Base-by-base conservation (phyloP, 1,140 invertebrate species). In the Akabosia matsudoensis region DNA sequence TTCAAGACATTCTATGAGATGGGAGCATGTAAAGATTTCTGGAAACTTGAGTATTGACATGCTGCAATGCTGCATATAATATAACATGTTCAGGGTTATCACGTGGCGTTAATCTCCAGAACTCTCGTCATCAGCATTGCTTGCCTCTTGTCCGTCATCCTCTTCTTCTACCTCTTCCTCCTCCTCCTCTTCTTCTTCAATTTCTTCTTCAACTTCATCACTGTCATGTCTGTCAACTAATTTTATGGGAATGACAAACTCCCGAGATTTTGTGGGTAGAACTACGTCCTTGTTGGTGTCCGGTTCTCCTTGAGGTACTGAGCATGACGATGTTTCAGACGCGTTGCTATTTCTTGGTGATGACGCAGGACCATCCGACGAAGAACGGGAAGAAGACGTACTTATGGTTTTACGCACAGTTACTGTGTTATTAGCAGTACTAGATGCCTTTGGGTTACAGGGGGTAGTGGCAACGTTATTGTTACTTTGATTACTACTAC, bases 111-210 rank as follows among this genome's bases (percentile, higher is more conserved):
- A 61, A n/a, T 61, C 54, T 24, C 54, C 54, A 24, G 54, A 61
- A 22, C 24, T 61, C 24, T 61, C 54, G 24, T 61, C 54, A 22
- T 61, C 54, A 7, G 54, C 54, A 24, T 61, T 61, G 37, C 37
- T 45, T 7, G 37, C 37, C 7, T 45, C 37, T 18, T 45, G 37
- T 45, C 18, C 31, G 14, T 45, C 54, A 26, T 74, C 28, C 28
- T 77, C 76, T 22, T 28, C 51, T 28, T 70, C 70, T 30, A 28
- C 51, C 4, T 34, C 71, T 45, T 30, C 64, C 28, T 70, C 74
- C 73, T 78, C 56, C 45, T 70, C 56, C 33, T 34, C 74, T 37
- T 37, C 37, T 56, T 64, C 74, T 37, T 74, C 51, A 34, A 33
- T 33, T 34, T 24, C 74, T 24, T 24, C 34, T 45, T 33, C 28